Base-by-base conservation (phyloP, 92 coral and sea anemone species). In the Epizoanthus ramosus region DNA sequence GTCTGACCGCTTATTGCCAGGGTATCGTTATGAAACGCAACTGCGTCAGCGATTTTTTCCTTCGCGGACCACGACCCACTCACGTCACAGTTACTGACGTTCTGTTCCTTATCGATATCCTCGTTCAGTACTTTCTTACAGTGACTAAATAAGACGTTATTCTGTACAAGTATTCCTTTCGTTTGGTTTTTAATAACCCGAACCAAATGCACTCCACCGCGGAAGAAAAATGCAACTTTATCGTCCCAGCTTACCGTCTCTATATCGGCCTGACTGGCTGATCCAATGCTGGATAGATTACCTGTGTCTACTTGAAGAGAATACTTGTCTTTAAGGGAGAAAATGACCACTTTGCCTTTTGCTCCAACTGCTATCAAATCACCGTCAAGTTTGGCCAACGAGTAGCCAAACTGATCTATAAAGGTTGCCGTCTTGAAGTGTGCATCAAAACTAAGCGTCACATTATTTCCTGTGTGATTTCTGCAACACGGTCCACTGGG, bases 341-440 rank as follows among this genome's bases (percentile, higher is more conserved):
- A 86, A 66, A 92, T 54, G 52, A 89, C 76, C 47, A 79, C 87
- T 73, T 81, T 89, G 18, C 88, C 91, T 33, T 67, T 67, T 13
- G 88, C 81, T 63, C 88, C 90, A 25, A 92, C 85, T 59, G 93
- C 96, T 22, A 85, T 47, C 12, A 43, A 57, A 54, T 87, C 89
- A 43, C 85, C 58, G 70, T 80, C 73, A 31, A 92, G 71, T 73
- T 71, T 65, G 8, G 85, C 91, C 25, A 95, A 85, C 31, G 95
- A 89, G 8, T 79, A 80, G 43, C 98, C 98, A 74, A 92, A 93
- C 59, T 75, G 76, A 17, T 86, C 59, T 9, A 85, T 57, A 65
- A 85, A 86, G 35, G 71, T 83, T 19, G 89, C 87, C 22, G 97
- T 92, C 85, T 93, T 95, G 57, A 89, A 87, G 57, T 95, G 98